Percentiles rank a stretch among this genome's conserved stretches.
Evolutionary conservation across 2,797 vertebrate species (phyloP).

Genomic region (Corythornis leucogaster): DNA sequence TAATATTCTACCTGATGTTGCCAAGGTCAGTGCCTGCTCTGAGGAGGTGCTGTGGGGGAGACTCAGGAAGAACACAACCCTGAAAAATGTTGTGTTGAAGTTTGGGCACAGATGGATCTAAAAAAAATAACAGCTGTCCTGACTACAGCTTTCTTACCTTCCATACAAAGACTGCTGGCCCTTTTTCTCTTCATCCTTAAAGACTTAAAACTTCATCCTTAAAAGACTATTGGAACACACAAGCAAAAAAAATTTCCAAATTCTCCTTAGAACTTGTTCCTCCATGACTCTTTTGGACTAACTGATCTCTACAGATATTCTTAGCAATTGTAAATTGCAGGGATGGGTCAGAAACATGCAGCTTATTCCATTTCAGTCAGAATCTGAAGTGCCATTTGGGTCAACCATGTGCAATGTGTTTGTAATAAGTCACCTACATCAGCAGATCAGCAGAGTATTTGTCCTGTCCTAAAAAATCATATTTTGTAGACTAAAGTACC

Average conservation of each 20-base stretch:
- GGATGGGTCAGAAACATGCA: background rate
- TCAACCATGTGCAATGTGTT: background rate
- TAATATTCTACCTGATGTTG: background rate
- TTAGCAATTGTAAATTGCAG: background rate
- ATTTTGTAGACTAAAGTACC: background rate
- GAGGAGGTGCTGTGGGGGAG: background rate
- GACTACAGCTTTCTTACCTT: background rate
- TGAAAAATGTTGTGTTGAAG: background rate
- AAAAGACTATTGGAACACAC: background rate
- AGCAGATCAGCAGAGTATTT: background rate
- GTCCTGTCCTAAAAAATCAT: background rate
- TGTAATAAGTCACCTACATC: background rate
- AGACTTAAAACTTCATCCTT: background rate
- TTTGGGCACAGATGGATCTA: background rate
- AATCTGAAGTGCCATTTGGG: conserved; percentile 18
- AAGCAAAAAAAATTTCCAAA: background rate
- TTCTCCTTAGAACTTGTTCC: background rate
- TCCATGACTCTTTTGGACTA: background rate
- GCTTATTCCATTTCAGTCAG: background rate
- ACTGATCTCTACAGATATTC: background rate
- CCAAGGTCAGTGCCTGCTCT: background rate
- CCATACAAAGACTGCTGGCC: background rate
- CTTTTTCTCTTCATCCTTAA: background rate
- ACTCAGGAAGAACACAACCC: background rate
- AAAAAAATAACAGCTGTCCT: background rate